phyloP scores from a whole-genome alignment of 2,888 invertebrate species.

The Drosophila meridionalis region DNA sequence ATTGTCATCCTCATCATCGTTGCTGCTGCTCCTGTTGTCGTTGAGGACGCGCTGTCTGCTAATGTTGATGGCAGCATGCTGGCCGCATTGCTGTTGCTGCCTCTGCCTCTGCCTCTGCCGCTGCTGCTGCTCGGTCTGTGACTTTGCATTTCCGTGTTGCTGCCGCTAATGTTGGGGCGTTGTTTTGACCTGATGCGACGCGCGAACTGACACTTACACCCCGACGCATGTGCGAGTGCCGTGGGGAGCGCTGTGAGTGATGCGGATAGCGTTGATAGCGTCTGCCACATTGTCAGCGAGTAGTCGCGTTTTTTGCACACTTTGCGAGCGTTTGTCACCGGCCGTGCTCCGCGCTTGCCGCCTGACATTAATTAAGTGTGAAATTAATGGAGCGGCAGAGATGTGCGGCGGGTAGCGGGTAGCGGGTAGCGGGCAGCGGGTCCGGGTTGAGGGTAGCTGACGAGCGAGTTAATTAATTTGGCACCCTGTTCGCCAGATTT shows the following conservation, averaged over 20 bases:
- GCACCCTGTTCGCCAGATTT: conserved; percentile 43
- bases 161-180: conserved; percentile 44
- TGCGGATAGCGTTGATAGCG: conserved; percentile 65
- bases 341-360: conserved; percentile 48
- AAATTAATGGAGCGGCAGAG: conserved; percentile 63
- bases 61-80: conserved; percentile 64
- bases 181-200: conserved; percentile 52
- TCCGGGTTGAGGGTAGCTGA: conserved; percentile 4
- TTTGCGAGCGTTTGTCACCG: conserved; percentile 43
- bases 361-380: conserved; percentile 83
- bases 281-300: conserved; percentile 67
- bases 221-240: conserved; percentile 28
- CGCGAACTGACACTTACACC: conserved; percentile 47
- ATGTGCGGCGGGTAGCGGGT: conserved; percentile 18
- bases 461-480: conserved; percentile 47
- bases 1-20: neutral
- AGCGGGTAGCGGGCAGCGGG: neutral
- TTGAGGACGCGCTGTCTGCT: conserved; percentile 46
- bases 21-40: conserved; percentile 36
- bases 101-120: conserved; percentile 11
- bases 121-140: conserved; percentile 33
- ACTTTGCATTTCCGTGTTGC: conserved; percentile 74
- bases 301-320: conserved; percentile 47
- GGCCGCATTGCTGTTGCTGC: conserved; percentile 33
- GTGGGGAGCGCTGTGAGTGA: conserved; percentile 54